Percentiles rank a stretch among this genome's conserved stretches.
phyloP scores from a whole-genome alignment of 2,797 vertebrate genomes.

The Erpetoichthys calabaricus region DNA sequence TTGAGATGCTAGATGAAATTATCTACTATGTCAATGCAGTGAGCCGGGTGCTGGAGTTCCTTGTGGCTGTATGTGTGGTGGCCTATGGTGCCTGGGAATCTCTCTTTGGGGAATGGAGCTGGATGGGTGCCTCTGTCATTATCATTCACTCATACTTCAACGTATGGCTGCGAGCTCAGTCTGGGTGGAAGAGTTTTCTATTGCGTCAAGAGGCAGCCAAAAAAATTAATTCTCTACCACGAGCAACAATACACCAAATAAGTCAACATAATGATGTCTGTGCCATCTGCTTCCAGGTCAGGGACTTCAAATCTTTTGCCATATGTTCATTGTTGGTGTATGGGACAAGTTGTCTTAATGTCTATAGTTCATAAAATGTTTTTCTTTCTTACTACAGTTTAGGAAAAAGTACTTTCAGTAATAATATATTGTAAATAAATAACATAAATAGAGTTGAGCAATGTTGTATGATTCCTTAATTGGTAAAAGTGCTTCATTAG shows the following conservation, averaged over 20 bases:
- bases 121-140: slow-evolving; percentile 73
- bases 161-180: slow-evolving; percentile 70
- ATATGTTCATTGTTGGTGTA: neutral
- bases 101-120: slow-evolving; percentile 74
- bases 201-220: slow-evolving; percentile 62
- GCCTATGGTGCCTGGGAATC: slow-evolving; percentile 73
- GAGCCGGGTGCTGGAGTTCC: slow-evolving; percentile 70
- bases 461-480: too few species aligned
- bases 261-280: slow-evolving; percentile 60
- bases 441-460: too few species aligned
- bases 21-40: slow-evolving; percentile 65
- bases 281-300: slow-evolving; percentile 77
- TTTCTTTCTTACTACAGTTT: too few species aligned
- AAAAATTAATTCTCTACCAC: slow-evolving; percentile 62
- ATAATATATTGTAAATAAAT: too few species aligned
- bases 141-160: slow-evolving; percentile 80
- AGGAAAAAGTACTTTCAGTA: too few species aligned
- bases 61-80: slow-evolving; percentile 73
- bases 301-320: neutral
- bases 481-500: too few species aligned
- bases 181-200: slow-evolving; percentile 73
- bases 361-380: too few species aligned
- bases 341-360: too few species aligned
- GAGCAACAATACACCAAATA: slow-evolving; percentile 53
- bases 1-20: slow-evolving; percentile 68